phyloP scores from a whole-genome alignment of 2,797 vertebrate species.

The Catharus ustulatus region DNA sequence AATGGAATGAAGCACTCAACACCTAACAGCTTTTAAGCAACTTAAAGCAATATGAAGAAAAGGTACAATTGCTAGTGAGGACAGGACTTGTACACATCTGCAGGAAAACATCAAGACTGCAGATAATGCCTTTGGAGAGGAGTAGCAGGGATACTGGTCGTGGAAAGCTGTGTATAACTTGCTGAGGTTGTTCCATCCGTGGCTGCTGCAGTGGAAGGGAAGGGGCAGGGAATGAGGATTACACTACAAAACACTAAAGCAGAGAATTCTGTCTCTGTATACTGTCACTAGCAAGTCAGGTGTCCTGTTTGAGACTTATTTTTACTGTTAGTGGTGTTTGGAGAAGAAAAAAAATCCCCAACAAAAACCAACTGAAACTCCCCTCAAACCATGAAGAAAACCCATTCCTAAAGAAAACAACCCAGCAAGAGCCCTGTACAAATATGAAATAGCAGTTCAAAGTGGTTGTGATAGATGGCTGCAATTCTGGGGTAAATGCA shows the following conservation, averaged over 20 bases:
- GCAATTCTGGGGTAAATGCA: background rate
- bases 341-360: background rate
- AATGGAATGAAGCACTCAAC: background rate
- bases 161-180: background rate
- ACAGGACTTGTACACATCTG: rapidly evolving
- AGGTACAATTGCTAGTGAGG: background rate
- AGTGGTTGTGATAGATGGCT: background rate
- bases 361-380: background rate
- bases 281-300: background rate
- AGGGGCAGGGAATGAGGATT: background rate
- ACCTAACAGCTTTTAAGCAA: background rate
- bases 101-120: background rate
- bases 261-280: background rate
- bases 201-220: background rate
- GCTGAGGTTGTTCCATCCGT: background rate
- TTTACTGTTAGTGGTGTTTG: background rate
- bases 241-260: background rate
- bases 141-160: background rate
- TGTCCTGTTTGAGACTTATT: background rate
- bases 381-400: background rate
- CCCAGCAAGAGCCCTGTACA: background rate
- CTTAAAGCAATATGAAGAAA: background rate
- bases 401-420: background rate
- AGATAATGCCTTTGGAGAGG: background rate
- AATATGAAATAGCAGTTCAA: background rate